Conservation (phyloP, 2,797 vertebrate species). For the Gadopsis marmoratus region DNA sequence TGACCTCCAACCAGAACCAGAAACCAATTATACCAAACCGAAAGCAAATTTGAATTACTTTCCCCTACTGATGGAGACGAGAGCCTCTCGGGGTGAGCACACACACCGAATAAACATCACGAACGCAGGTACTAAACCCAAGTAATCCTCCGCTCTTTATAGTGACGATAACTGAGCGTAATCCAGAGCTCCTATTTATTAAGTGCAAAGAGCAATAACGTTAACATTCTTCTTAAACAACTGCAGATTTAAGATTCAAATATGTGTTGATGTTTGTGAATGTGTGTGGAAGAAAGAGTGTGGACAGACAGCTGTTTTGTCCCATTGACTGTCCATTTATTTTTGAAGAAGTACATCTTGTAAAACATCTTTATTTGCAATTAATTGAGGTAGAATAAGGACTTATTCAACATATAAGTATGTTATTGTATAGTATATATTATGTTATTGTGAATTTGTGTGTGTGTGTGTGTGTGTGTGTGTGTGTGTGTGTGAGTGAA, state of each 20-base stretch:
- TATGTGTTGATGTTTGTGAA: not conserved
- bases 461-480: not conserved
- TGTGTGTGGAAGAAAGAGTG: not conserved
- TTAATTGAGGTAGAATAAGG: not conserved
- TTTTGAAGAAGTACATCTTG: not conserved
- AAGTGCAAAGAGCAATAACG: constrained; percentile 20
- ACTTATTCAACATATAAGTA: not conserved
- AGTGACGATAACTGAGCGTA: constrained; percentile 42
- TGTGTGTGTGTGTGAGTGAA: not conserved
- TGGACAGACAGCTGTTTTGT: not conserved
- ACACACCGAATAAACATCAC: constrained; percentile 25
- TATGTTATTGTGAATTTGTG: constrained; percentile 3
- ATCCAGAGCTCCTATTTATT: constrained; percentile 30
- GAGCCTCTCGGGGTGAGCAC: constrained; percentile 17
- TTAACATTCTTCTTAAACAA: constrained; percentile 26
- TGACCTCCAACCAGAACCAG: not conserved
- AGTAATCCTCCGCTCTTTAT: constrained; percentile 35
- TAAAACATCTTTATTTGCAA: not conserved
- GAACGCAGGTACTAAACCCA: constrained; percentile 16
- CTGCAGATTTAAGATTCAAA: constrained; percentile 1
- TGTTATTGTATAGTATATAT: not conserved
- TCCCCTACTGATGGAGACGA: not conserved
- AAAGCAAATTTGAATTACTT: constrained; percentile 7
- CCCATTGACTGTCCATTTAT: not conserved
- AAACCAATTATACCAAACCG: constrained; percentile 11